These are phyloP conservation scores for Psophia crepitans DNA, from an alignment of 2,113 vertebrate species.

Conservation along the genomic window DNA sequence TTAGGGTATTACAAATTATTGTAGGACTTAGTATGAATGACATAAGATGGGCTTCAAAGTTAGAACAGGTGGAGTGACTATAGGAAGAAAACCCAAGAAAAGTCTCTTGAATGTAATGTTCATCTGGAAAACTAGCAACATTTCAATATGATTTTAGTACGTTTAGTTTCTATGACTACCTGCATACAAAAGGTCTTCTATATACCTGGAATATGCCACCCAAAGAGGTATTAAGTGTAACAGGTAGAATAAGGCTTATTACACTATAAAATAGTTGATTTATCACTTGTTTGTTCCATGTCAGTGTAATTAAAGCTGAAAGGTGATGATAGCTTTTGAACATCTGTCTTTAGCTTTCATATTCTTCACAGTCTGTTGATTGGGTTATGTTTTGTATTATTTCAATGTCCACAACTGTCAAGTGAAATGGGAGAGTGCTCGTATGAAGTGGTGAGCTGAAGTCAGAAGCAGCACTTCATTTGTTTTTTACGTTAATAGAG, in stretches of 20 bases:
- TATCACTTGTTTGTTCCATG: constrained; percentile 57
- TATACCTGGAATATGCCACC: background rate
- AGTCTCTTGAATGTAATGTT: background rate
- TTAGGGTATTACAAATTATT: background rate
- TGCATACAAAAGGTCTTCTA: background rate
- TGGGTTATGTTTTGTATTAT: constrained; percentile 79
- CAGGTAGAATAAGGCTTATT: constrained; percentile 29
- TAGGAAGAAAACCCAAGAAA: background rate
- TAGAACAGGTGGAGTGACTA: background rate
- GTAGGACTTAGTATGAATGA: background rate
- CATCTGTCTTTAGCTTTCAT: constrained; percentile 78
- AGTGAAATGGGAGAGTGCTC: constrained; percentile 63
- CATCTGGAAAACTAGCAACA: background rate
- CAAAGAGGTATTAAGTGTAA: constrained; percentile 1
- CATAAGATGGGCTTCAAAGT: background rate
- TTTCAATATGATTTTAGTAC: background rate
- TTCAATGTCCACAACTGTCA: constrained; percentile 82
- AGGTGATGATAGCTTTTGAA: constrained; percentile 74
- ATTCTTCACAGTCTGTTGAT: constrained; percentile 81
- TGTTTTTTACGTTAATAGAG: constrained; percentile 69
- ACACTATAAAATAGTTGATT: constrained; percentile 61
- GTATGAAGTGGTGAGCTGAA: constrained; percentile 37
- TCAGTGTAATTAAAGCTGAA: constrained; percentile 78
- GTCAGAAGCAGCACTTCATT: constrained; percentile 61
- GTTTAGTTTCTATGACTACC: background rate